Conservation (phyloP, 2,113 vertebrate species). For the Hippolais icterina region DNA sequence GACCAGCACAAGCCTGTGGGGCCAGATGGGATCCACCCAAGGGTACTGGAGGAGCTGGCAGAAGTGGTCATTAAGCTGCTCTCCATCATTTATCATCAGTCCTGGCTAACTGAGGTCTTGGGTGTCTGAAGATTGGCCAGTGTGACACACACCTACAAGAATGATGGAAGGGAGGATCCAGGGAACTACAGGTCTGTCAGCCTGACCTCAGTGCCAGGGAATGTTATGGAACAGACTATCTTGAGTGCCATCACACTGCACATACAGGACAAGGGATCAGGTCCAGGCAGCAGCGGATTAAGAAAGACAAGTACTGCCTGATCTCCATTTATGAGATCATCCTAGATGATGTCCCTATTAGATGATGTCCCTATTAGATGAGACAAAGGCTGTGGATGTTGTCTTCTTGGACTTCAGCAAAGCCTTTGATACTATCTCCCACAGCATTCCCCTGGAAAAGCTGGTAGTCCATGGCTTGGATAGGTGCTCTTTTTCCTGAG, state of each 20-base stretch:
- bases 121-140: neutral
- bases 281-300: neutral
- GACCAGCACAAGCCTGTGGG: too few species aligned
- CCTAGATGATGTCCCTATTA: neutral
- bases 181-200: neutral
- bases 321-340: neutral
- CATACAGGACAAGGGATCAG: neutral
- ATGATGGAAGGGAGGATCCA: neutral
- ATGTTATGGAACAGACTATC: accelerated
- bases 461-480: neutral
- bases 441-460: neutral
- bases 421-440: neutral
- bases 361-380: neutral
- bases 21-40: neutral
- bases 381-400: neutral
- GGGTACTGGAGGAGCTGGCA: accelerated
- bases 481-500: too few species aligned
- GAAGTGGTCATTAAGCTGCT: accelerated
- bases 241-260: neutral
- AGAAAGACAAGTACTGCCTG: too few species aligned
- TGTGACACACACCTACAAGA: neutral
- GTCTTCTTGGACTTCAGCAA: neutral
- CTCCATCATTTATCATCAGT: neutral
- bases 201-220: neutral
- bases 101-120: neutral